Percentiles rank a stretch among this genome's conserved stretches.
These are phyloP conservation scores for Elmis aenea DNA, from an alignment of 2,888 invertebrate genomes.

Conservation along the genomic window DNA sequence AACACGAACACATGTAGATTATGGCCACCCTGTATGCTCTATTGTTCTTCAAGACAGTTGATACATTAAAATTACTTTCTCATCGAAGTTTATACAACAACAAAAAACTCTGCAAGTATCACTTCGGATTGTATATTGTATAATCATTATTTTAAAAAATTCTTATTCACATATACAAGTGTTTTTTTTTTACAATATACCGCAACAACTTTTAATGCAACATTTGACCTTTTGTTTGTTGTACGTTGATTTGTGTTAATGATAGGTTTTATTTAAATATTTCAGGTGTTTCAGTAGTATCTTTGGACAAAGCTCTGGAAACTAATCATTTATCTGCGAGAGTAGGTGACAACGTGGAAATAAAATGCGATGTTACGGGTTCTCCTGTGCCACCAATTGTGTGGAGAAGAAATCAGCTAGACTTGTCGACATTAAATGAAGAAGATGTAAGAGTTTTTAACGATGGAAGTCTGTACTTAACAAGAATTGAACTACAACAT, in stretches of 20 bases:
- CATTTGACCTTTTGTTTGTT: slow-evolving; percentile 5
- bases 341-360: slow-evolving; percentile 71
- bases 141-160: too few species aligned
- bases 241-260: slow-evolving; percentile 7
- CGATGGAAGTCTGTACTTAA: slow-evolving; percentile 70
- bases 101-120: too few species aligned
- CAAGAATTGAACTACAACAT: slow-evolving; percentile 66
- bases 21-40: too few species aligned
- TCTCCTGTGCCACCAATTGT: slow-evolving; percentile 65
- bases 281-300: slow-evolving; percentile 65
- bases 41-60: too few species aligned
- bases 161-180: too few species aligned
- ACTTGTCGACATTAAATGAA: slow-evolving; percentile 57
- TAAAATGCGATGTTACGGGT: slow-evolving; percentile 71
- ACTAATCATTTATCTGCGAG: slow-evolving; percentile 65
- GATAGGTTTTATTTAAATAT: too few species aligned
- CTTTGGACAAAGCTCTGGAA: slow-evolving; percentile 66
- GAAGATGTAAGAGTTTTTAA: slow-evolving; percentile 64
- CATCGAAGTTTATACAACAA: too few species aligned
- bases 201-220: too few species aligned
- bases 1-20: too few species aligned
- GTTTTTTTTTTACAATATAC: too few species aligned
- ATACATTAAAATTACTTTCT: too few species aligned
- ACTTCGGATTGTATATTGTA: too few species aligned
- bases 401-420: slow-evolving; percentile 65